Conservation (phyloP, 92 coral and sea anemone genomes). For the Zoanthus gigantus region DNA sequence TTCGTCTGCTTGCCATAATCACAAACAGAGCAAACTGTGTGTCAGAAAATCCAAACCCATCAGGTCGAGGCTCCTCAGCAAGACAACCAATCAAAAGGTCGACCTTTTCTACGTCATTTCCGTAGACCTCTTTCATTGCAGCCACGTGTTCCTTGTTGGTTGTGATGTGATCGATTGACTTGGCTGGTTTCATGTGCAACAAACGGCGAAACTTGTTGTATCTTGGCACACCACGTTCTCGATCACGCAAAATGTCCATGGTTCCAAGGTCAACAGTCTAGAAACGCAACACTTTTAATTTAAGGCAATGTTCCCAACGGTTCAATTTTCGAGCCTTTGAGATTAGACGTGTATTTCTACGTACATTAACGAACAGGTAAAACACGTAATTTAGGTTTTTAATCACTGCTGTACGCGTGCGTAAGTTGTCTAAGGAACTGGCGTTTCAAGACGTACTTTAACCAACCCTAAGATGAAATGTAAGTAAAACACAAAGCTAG, state of each 20-base stretch:
- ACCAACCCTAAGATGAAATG: too few species aligned
- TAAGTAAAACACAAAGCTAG: too few species aligned
- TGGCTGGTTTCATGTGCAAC: slow-evolving; percentile 71
- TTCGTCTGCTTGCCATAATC: slow-evolving; percentile 84
- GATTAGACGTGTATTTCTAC: too few species aligned
- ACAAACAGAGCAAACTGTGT: slow-evolving; percentile 78
- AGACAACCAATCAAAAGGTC: slow-evolving; percentile 83
- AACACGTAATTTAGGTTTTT: too few species aligned
- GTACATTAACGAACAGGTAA: too few species aligned
- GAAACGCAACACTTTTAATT: background rate
- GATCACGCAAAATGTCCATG: slow-evolving; percentile 82
- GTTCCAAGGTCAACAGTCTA: slow-evolving; percentile 81
- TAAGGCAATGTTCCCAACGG: background rate
- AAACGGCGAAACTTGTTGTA: slow-evolving; percentile 80
- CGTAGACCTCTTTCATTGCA: slow-evolving; percentile 73
- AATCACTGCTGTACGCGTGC: too few species aligned
- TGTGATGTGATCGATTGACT: slow-evolving; percentile 79
- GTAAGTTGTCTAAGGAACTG: too few species aligned
- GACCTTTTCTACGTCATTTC: slow-evolving; percentile 77
- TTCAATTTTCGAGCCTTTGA: background rate
- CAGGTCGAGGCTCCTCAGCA: slow-evolving; percentile 89
- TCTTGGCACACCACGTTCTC: slow-evolving; percentile 89
- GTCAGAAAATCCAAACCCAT: slow-evolving; percentile 89
- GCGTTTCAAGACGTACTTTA: too few species aligned
- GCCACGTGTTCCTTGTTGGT: slow-evolving; percentile 72